phyloP scores from a whole-genome alignment of 2,888 invertebrate species.

The Romanomermis culicivorax region DNA sequence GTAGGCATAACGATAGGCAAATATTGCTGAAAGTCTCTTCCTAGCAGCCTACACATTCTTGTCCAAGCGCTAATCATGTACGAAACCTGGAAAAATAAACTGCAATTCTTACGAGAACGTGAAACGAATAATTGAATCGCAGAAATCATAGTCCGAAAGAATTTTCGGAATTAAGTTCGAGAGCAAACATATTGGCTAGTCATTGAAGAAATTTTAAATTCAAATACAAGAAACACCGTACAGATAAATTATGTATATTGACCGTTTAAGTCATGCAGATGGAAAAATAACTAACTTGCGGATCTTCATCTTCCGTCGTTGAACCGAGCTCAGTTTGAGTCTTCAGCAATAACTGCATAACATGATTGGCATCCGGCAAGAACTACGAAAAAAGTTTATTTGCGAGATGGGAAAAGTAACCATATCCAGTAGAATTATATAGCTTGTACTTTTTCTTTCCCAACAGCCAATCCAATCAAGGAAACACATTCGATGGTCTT shows the following conservation, averaged over 20 bases:
- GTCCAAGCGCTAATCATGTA: constrained; percentile 98
- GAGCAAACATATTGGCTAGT: constrained; percentile 15
- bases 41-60: constrained; percentile 82
- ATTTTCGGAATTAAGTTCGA: too few relatives aligned
- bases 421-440: background rate
- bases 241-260: too few relatives aligned
- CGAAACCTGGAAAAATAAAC: constrained; percentile 46
- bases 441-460: constrained; percentile 31
- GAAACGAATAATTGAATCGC: constrained; percentile 6
- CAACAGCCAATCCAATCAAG: constrained; percentile 56
- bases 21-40: constrained; percentile 63
- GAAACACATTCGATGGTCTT: constrained; percentile 98
- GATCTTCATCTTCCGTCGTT: constrained; percentile 58
- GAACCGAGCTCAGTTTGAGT: constrained; percentile 59
- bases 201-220: constrained; percentile 11
- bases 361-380: constrained; percentile 68
- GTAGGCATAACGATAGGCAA: constrained; percentile 85
- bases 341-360: constrained; percentile 79
- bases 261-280: too few relatives aligned
- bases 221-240: background rate
- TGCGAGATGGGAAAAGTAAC: constrained; percentile 13
- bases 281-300: constrained; percentile 16
- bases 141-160: constrained; percentile 7
- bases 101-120: too few relatives aligned
- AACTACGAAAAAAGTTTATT: too few relatives aligned